Evolutionary conservation across 2,888 invertebrate species (phyloP).

Genomic region (Tetragonula carbonaria): DNA sequence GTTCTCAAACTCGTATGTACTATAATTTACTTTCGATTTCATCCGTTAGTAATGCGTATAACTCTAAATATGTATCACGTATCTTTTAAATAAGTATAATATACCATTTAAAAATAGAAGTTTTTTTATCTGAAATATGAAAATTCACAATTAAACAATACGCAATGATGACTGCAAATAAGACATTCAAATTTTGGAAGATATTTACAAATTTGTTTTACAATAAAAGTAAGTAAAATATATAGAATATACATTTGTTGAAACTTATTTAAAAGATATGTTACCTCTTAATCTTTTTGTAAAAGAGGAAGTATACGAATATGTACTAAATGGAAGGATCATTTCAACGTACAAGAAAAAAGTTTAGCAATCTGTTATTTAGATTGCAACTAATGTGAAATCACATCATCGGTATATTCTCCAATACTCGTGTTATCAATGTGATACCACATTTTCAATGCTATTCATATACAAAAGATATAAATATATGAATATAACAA

Average conservation of each 20-base stretch:
- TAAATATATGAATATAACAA: neutral
- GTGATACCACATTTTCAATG: conserved; percentile 44
- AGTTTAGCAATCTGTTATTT: conserved; percentile 47
- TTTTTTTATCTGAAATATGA: neutral
- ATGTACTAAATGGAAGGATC: conserved; percentile 62
- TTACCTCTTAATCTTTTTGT: conserved; percentile 22
- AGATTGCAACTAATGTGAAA: conserved; percentile 44
- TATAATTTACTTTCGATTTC: conserved; percentile 49
- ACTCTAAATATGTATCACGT: conserved; percentile 37
- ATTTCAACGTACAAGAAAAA: conserved; percentile 47
- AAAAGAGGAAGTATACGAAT: conserved; percentile 46
- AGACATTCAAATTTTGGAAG: neutral
- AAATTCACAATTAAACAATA: neutral
- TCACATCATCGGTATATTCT: conserved; percentile 50
- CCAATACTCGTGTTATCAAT: conserved; percentile 49
- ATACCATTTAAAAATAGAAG: conserved; percentile 2
- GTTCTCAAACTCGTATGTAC: conserved; percentile 16
- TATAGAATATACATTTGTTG: neutral
- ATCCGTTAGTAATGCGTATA: conserved; percentile 32
- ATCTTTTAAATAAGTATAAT: conserved; percentile 51
- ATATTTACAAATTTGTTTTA: conserved; percentile 22
- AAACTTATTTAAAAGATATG: conserved; percentile 54
- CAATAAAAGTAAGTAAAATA: conserved; percentile 14
- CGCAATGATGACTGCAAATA: neutral
- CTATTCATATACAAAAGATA: conserved; percentile 14